Evolutionary conservation across 2,797 vertebrate genomes (phyloP).

Genomic region (Macropodus opercularis): DNA sequence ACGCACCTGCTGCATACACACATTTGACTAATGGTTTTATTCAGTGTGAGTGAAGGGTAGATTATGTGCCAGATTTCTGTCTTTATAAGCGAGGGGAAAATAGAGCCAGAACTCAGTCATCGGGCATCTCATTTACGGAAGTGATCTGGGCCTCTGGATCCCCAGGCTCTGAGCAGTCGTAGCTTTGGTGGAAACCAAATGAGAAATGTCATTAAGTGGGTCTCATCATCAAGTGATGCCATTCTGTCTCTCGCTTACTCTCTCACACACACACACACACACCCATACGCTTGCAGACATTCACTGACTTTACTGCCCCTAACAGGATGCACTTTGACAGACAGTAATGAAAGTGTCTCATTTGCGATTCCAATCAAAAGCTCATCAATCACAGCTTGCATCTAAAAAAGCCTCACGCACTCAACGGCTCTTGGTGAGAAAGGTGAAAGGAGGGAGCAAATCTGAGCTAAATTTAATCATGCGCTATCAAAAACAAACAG

Average conservation of each 20-base stretch:
- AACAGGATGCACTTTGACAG: slow-evolving; percentile 78
- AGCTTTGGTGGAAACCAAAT: slow-evolving; percentile 65
- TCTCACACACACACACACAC: slow-evolving; percentile 19
- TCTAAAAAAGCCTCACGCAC: slow-evolving; percentile 58
- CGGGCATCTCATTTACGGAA: slow-evolving; percentile 55
- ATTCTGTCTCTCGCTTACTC: slow-evolving; percentile 30
- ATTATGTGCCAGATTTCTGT: slow-evolving; percentile 52
- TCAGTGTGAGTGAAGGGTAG: slow-evolving; percentile 48
- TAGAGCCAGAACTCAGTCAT: slow-evolving; percentile 51
- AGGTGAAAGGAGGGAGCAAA: slow-evolving; percentile 56
- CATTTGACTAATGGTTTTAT: slow-evolving; percentile 61
- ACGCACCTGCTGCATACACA: slow-evolving; percentile 43
- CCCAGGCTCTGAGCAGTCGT: slow-evolving; percentile 43
- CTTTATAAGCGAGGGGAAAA: slow-evolving; percentile 34
- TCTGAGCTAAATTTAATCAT: slow-evolving; percentile 69
- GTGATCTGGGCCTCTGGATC: slow-evolving; percentile 61
- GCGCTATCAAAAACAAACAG: slow-evolving; percentile 62
- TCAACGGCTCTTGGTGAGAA: slow-evolving; percentile 30
- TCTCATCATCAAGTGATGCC: slow-evolving; percentile 66
- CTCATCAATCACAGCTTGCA: slow-evolving; percentile 80
- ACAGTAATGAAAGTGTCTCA: slow-evolving; percentile 83
- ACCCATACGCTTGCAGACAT: slow-evolving; percentile 17
- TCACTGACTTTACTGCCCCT: slow-evolving; percentile 66
- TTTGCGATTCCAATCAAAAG: slow-evolving; percentile 82
- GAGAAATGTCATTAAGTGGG: slow-evolving; percentile 74